Evolutionary conservation across 1,140 invertebrate genomes (phyloP), one percentile per base, ranked within the genome.

Genomic region (Mamestra configurata): DNA sequence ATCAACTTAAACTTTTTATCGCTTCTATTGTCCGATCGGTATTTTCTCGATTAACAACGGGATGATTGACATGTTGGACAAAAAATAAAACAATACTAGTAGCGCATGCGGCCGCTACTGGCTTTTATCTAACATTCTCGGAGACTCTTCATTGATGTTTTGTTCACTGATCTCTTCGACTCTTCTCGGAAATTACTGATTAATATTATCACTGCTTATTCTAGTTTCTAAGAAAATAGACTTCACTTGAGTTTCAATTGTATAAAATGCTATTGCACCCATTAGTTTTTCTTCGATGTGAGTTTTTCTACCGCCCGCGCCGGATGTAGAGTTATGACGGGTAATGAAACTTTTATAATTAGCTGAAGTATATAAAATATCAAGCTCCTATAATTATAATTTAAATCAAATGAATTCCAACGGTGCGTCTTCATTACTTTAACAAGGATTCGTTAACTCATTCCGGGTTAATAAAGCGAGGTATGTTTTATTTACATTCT

Each of bases 51-150:
- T 87, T 86, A 84, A 88, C 80, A 87, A 87, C 80, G 82, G 79
- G 76, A 77, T 86, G 83, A 89, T 88, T 84, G 85, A 87, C 82
- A 83, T 82, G 83, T 80, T 66, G 20, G 37, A 77, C 75, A 89
- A 92, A 92, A 91, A 92, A 87, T 80, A 18, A 82, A 87, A 89
- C 86, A 90, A 90, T 90, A 82, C 88, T 81, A 51, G 81, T 82
- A 78, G 80, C 83, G 85, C 80, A 88, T 89, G 82, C 82, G 71
- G 80, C 66, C 77, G 86, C 87, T 88, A 85, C 83, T 79, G 75
- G 81, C 77, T 84, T 79, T 78, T 77, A 85, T 82, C 77, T 73
- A 53, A 82, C 79, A 77, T 77, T 84, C 80, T 79, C 49, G 66
- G 40, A 79, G 53, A 79, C 72, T 57, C 31, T 37, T 72, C 75